Evolutionary conservation across 30 jellyfish, hydroid and myxozoan species (phyloP), one percentile per base, ranked within the genome.

Genomic region (Mastigias papua): DNA sequence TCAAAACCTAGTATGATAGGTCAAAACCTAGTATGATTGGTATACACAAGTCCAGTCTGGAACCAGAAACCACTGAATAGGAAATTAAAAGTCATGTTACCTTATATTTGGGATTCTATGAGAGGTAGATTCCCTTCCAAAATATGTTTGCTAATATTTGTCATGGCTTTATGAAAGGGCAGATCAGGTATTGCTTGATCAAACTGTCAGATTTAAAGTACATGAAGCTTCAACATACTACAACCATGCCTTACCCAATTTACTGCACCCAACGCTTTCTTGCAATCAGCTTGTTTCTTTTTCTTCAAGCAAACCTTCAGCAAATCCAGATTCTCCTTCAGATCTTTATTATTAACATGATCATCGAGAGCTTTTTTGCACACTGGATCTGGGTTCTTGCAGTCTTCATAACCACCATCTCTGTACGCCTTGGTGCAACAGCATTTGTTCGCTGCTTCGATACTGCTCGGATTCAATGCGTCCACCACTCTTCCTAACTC

Each of bases 401-500:
- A 78, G 37, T 78, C 66, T 31, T 78, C 89, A 37, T 78, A 78
- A 25, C 89, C 89, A 23, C 89, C 89, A 7, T 67, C 89, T 28
- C 46, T 35, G 76, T 26, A 78, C 50, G 89, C 89, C 60, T 78
- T 78, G 49, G 26, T 54, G 68, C 89, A 78, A 30, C 89, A 78
- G 65, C 89, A 78, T 60, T 78, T 78, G 27, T 78, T 78, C 49
- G 58, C 23, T 8, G 83, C 83, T 37, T 72, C 83, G n/a, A 72
- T 34, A 20, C 37, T 72, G 33, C 26, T 49, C 34, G 83, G 82
- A 23, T 78, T 42, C 21, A 78, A 62, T n/a, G 89, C 89, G 34
- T 69, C 79, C 11, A 34, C 64, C n/a, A 78, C 29, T 34, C 89
- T 57, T 30, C 33, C 28, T 25, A 78, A 34, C 64, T 78, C 89